These are phyloP conservation scores for Parasteatoda lunata DNA, from an alignment of 2,888 invertebrate species.

Conservation along the genomic window DNA sequence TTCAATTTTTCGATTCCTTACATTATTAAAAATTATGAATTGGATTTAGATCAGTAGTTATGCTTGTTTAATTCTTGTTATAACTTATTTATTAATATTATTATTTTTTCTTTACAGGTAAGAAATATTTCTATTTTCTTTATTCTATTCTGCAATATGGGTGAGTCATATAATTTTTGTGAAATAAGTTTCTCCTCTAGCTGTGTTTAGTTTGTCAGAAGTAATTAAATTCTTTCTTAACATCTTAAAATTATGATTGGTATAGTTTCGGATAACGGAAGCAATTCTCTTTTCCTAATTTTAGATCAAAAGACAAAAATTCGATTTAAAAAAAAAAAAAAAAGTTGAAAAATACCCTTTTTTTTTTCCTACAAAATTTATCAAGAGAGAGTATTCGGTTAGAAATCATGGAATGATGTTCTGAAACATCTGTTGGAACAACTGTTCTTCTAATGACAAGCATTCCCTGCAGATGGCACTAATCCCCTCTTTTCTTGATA, in stretches of 20 bases:
- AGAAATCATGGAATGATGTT: constrained; percentile 10
- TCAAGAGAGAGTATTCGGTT: constrained; percentile 3
- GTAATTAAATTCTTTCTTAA: too few relatives aligned
- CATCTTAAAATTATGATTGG: not conserved
- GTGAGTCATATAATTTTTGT: not conserved
- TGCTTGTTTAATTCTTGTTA: not conserved
- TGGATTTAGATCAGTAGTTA: too few relatives aligned
- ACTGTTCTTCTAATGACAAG: constrained; percentile 22
- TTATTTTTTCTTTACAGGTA: constrained; percentile 7
- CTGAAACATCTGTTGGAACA: constrained; percentile 37
- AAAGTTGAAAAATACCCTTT: not conserved
- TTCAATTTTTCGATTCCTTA: too few relatives aligned
- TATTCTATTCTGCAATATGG: not conserved
- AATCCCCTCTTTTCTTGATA: constrained; percentile 32
- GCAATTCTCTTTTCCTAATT: not conserved
- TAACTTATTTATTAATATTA: not conserved
- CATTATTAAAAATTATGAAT: too few relatives aligned
- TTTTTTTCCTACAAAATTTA: constrained; percentile 12
- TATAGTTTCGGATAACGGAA: not conserved
- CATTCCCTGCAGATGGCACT: constrained; percentile 33
- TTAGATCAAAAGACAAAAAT: not conserved
- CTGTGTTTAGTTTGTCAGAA: too few relatives aligned
- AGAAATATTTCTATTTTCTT: not conserved
- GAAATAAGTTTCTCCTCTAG: not conserved
- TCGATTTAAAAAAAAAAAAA: not conserved